Evolutionary conservation across 2,113 vertebrate genomes (phyloP), one percentile per base, ranked within the genome.

Genomic region (Anseranas semipalmata): DNA sequence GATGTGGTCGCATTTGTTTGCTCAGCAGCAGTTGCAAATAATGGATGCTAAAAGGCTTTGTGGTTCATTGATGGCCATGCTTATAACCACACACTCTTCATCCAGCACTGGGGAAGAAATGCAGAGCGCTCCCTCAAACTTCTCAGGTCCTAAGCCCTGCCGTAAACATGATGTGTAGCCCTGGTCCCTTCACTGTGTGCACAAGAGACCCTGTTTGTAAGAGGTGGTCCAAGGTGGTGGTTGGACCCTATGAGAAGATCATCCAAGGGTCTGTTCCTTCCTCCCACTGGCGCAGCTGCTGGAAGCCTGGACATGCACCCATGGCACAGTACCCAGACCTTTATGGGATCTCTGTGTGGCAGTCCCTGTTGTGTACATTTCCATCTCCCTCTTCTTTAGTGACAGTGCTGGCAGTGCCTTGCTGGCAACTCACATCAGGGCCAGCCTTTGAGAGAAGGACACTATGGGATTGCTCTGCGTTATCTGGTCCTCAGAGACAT

Each of bases 1-100:
- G 91, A 96, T 95, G 94, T 95, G 97, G 96, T 97, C 73, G 20
- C 97, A 96, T 92, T 97, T 98, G 98, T 98, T 98, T 97, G 98
- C 88, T 98, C 98, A 98, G 98, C 98, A 98, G 96, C 96, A 87
- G 80, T 97, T n/a, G 71, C 97, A 98, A 97, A 98, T 98, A 98
- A 98, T 98, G 98, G 98, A 98, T 65, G 91, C 96, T 98, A 98
- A 98, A 98, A 98, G 98, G 98, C 97, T 98, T 98, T 98, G 98
- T 98, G 98, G 98, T 98, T 98, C 98, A 85, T 87, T 97, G 97
- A 98, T 98, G 98, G 95, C 96, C 96, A 43, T 84, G 91, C 60
- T 95, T 71, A 94, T 93, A 95, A 98, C 97, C 97, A 98, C 97
- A 97, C 41, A 90, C 95, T 92, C 97, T 95, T 98, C 96, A 97